phyloP scores from a whole-genome alignment of 2,797 vertebrate species.

The Rousettus madagascariensis region DNA sequence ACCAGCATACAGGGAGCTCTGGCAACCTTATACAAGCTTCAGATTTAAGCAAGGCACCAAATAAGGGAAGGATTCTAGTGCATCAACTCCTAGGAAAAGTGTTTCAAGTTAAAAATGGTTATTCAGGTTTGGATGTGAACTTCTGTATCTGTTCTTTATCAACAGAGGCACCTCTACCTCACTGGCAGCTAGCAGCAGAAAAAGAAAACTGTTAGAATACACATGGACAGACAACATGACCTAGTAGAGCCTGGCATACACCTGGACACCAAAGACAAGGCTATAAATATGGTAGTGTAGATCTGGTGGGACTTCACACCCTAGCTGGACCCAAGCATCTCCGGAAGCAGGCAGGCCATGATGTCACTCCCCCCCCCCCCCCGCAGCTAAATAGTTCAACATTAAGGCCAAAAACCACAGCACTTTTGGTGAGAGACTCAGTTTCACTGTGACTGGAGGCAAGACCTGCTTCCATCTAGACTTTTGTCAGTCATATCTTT shows the following conservation, averaged over 20 bases:
- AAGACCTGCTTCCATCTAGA: neutral
- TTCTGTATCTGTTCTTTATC: constrained; percentile 89
- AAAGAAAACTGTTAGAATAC: constrained; percentile 76
- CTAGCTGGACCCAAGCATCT: neutral
- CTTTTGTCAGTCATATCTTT: constrained; percentile 34
- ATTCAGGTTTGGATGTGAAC: constrained; percentile 89
- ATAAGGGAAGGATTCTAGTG: constrained; percentile 88
- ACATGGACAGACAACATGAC: constrained; percentile 76
- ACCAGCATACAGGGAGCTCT: constrained; percentile 65
- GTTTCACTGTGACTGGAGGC: constrained; percentile 38
- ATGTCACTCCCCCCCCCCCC: neutral
- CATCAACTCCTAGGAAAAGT: constrained; percentile 83
- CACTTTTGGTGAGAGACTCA: constrained; percentile 47
- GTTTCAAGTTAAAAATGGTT: constrained; percentile 88
- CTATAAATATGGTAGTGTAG: neutral
- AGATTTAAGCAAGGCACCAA: constrained; percentile 86
- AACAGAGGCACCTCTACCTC: constrained; percentile 84
- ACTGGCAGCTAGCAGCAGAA: constrained; percentile 80
- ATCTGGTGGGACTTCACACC: neutral
- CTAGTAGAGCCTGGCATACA: constrained; percentile 60
- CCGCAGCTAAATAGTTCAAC: neutral
- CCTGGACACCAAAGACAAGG: constrained; percentile 38
- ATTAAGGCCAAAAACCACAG: constrained; percentile 34
- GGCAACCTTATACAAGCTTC: constrained; percentile 80
- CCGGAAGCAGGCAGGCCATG: neutral